Conservation (phyloP, 2,888 invertebrate species). For the Eupeodes luniger region DNA sequence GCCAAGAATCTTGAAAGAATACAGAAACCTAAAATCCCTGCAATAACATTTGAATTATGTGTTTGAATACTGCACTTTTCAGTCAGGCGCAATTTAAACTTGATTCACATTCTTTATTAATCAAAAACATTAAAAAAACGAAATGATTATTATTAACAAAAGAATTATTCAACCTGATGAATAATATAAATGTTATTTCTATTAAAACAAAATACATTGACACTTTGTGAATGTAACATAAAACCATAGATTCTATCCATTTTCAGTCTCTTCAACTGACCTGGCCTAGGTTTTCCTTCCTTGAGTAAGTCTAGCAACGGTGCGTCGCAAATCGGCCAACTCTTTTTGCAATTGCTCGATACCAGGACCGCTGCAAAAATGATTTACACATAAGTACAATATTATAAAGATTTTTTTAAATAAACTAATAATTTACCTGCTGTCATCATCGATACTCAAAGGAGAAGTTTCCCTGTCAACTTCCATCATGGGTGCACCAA, state of each 20-base stretch:
- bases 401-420: not conserved
- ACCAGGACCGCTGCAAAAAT: slow-evolving; percentile 52
- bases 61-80: no score
- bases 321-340: slow-evolving; percentile 79
- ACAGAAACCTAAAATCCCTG: no score
- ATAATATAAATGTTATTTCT: not conserved
- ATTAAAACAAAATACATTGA: not conserved
- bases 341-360: slow-evolving; percentile 80
- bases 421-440: slow-evolving; percentile 12
- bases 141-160: not conserved
- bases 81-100: no score
- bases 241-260: no score
- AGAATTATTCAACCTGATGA: not conserved
- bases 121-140: not conserved
- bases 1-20: no score
- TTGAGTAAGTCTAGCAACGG: slow-evolving; percentile 78
- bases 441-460: not conserved
- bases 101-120: no score
- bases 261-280: not conserved
- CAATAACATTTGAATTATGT: no score
- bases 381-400: not conserved
- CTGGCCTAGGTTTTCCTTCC: slow-evolving; percentile 42
- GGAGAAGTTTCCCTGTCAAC: slow-evolving; percentile 2
- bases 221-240: slow-evolving; percentile 1
- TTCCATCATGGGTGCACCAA: slow-evolving; percentile 29